phyloP scores from a whole-genome alignment of 1,140 invertebrate genomes.

The Andrena cerasifolii region DNA sequence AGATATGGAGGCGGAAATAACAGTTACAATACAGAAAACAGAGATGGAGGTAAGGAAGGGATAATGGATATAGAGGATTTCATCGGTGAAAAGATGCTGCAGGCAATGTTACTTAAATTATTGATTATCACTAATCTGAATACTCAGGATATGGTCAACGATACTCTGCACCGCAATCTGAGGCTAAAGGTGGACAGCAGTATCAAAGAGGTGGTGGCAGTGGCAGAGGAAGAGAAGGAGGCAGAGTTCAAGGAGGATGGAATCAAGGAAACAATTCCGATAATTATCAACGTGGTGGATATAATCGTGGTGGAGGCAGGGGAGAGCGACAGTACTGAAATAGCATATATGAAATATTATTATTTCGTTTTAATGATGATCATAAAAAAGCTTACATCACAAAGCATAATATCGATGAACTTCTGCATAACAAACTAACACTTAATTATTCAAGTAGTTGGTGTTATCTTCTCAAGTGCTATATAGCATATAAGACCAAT shows the following conservation, averaged over 20 bases:
- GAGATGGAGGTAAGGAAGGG: slow-evolving; percentile 40
- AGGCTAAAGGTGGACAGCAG: slow-evolving; percentile 65
- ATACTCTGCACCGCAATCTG: slow-evolving; percentile 50
- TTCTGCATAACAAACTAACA: slow-evolving; percentile 10
- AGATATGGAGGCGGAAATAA: slow-evolving; percentile 31
- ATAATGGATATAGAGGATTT: slow-evolving; percentile 48
- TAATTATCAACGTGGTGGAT: slow-evolving; percentile 70
- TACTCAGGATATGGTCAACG: slow-evolving; percentile 13
- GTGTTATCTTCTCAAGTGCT: background rate
- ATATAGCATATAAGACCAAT: background rate
- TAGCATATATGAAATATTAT: slow-evolving; percentile 14
- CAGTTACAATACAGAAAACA: slow-evolving; percentile 35
- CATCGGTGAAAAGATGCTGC: slow-evolving; percentile 11
- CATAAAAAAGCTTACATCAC: slow-evolving; percentile 12
- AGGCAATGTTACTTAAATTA: background rate
- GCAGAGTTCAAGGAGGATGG: slow-evolving; percentile 79
- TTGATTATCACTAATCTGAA: background rate
- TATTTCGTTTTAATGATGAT: background rate
- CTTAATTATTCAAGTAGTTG: slow-evolving; percentile 19
- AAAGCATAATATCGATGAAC: slow-evolving; percentile 10
- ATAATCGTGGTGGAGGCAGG: slow-evolving; percentile 67
- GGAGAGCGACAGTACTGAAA: slow-evolving; percentile 57
- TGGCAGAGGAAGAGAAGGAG: slow-evolving; percentile 67
- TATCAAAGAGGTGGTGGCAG: slow-evolving; percentile 64
- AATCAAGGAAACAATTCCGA: slow-evolving; percentile 70